phyloP scores from a whole-genome alignment of 2,888 invertebrate species.

The Magallana nippona region DNA sequence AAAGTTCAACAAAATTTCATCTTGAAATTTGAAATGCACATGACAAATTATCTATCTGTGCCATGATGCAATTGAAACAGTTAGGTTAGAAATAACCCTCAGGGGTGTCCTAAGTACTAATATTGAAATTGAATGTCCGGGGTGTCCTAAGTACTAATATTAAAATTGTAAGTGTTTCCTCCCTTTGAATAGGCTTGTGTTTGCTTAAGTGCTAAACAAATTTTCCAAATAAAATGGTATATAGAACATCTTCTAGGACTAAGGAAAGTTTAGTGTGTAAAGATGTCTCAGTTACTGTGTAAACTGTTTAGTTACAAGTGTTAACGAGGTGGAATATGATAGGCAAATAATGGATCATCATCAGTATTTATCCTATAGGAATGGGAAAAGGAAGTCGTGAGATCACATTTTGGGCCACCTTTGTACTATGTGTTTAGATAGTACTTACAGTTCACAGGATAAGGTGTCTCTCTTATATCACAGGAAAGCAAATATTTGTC shows the following conservation, averaged over 20 bases:
- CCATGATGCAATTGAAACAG: too few species aligned
- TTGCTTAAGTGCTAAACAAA: not conserved
- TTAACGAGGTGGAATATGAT: not conserved
- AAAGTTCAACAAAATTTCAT: too few species aligned
- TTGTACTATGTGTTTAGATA: constrained; percentile 11
- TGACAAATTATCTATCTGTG: too few species aligned
- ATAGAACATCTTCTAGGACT: not conserved
- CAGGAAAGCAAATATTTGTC: constrained; percentile 28
- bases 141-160: not conserved
- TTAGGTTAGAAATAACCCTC: too few species aligned
- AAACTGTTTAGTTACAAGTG: constrained; percentile 1
- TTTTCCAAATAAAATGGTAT: not conserved
- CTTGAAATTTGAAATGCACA: too few species aligned
- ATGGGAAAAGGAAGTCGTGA: not conserved
- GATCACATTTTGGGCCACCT: not conserved
- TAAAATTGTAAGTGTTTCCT: not conserved
- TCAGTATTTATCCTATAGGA: not conserved
- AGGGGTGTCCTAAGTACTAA: too few species aligned
- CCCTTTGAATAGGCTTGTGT: constrained; percentile 4
- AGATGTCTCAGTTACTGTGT: not conserved
- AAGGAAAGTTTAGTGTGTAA: not conserved
- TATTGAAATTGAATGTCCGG: not conserved
- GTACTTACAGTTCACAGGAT: not conserved
- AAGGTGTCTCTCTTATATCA: constrained; percentile 25
- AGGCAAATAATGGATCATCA: not conserved